Percentiles rank a stretch among this genome's conserved stretches.
These are phyloP conservation scores for Lamellibrachia columna DNA, from an alignment of 2,888 invertebrate genomes.

Conservation along the genomic window DNA sequence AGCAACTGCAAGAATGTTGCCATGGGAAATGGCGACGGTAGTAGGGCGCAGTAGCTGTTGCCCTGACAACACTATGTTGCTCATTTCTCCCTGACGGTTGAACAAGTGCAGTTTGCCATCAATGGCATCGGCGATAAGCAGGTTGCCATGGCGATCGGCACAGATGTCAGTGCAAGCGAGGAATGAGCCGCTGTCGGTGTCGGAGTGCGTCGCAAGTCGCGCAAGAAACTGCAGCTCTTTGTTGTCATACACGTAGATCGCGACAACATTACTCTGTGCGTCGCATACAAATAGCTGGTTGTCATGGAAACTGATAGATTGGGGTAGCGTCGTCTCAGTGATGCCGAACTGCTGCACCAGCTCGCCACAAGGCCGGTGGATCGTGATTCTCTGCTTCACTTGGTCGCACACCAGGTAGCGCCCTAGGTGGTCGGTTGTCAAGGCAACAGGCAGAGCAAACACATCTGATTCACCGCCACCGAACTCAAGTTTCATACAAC, in stretches of 20 bases:
- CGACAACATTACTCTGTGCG: conserved; percentile 32
- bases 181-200: conserved; percentile 25
- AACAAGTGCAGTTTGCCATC: conserved; percentile 31
- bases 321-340: conserved; percentile 32
- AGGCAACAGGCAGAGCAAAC: conserved; percentile 37
- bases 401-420: conserved; percentile 40
- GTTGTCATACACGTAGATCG: conserved; percentile 32
- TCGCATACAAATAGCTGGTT: conserved; percentile 39
- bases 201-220: conserved; percentile 26
- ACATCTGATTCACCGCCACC: conserved; percentile 31
- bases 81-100: conserved; percentile 33
- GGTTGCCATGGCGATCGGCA: conserved; percentile 33
- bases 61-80: conserved; percentile 27
- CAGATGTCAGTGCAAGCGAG: conserved; percentile 38
- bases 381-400: conserved; percentile 36
- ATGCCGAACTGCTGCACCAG: conserved; percentile 31
- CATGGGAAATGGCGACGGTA: conserved; percentile 31
- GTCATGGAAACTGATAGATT: conserved; percentile 29
- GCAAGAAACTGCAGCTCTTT: conserved; percentile 33
- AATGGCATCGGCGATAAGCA: conserved; percentile 34
- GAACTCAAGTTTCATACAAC: conserved; percentile 29
- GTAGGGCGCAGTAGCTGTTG: conserved; percentile 32
- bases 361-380: conserved; percentile 36
- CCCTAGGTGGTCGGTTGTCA: conserved; percentile 34
- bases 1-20: conserved; percentile 34